Evolutionary conservation across 2,888 invertebrate species (phyloP), one percentile per base, ranked within the genome.

Genomic region (Yponomeuta plumbellus): DNA sequence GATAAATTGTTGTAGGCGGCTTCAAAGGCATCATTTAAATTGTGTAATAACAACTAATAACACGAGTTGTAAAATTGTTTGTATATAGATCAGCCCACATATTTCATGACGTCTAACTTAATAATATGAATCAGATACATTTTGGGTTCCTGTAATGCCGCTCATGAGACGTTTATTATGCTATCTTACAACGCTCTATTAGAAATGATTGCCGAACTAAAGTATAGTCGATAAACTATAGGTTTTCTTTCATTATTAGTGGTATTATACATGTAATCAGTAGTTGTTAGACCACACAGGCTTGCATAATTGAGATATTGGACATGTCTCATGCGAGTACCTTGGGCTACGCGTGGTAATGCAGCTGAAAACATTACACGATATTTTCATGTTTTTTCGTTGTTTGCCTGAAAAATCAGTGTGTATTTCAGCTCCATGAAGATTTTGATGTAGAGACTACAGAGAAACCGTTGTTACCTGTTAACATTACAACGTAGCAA

Each of bases 161-260:
- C 80, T 86, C 81, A 85, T 88, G 85, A 88, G 80, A 82, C 78
- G 78, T 72, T 80, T 78, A 89, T 91, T 89, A 89, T 81, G 75
- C 75, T 85, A 83, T 79, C 85, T 81, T 85, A 81, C 78, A 80
- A 76, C 79, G 79, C 78, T 82, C 79, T 78, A 79, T 80, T 81
- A 75, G 73, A 70, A 77, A 78, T 88, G 88, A 90, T 88, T 80
- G 83, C 79, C 80, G 84, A 79, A 81, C 80, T 86, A 80, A 87
- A 84, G 34, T 85, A 81, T 83, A 83, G 83, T 80, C 85, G 82
- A 83, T 85, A 78, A 44, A 64, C 82, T 80, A 77, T 76, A 79
- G 44, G 76, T 80, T 83, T 80, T 80, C 81, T 79, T 82, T 80
- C 80, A 85, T 85, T 84, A 74, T 70, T 68, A 66, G 69, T 11